A percentile compares a stretch with the other conserved stretches of the same genome.
Evolutionary conservation across 2,888 invertebrate genomes (phyloP).

Genomic region (Drosophila multiciliata): DNA sequence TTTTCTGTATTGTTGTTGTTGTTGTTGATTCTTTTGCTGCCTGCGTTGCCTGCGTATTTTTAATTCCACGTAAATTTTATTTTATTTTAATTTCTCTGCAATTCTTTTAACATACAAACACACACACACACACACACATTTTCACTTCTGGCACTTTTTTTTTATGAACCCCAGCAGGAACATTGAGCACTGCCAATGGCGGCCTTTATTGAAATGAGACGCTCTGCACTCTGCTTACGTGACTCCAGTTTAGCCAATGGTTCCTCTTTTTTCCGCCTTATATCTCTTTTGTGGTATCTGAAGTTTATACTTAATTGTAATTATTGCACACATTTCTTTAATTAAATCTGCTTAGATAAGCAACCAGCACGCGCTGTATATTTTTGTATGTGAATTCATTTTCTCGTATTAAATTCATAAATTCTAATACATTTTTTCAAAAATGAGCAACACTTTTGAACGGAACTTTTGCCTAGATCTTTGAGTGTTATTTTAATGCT

Average conservation of each 20-base stretch:
- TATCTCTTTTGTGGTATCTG: constrained; percentile 7
- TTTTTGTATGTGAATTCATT: not conserved
- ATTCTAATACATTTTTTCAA: not conserved
- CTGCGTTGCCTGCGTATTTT: constrained; percentile 57
- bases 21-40: constrained; percentile 17
- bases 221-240: constrained; percentile 58
- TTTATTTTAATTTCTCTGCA: constrained; percentile 80
- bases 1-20: not conserved
- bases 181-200: constrained; percentile 20
- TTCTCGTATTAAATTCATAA: not conserved
- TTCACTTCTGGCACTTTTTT: constrained; percentile 34
- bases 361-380: not conserved
- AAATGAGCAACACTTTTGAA: not conserved
- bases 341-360: constrained; percentile 18
- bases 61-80: constrained; percentile 82
- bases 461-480: not conserved
- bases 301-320: constrained; percentile 39
- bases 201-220: constrained; percentile 59
- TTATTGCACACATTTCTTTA: constrained; percentile 48
- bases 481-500: not conserved
- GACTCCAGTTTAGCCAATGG: constrained; percentile 51
- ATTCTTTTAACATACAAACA: constrained; percentile 62
- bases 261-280: not conserved
- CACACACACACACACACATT: constrained; percentile 20
- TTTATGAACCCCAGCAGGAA: constrained; percentile 42